Percentiles rank a stretch among this genome's conserved stretches.
phyloP scores from a whole-genome alignment of 2,113 vertebrate genomes.

The Microtus oregoni region DNA sequence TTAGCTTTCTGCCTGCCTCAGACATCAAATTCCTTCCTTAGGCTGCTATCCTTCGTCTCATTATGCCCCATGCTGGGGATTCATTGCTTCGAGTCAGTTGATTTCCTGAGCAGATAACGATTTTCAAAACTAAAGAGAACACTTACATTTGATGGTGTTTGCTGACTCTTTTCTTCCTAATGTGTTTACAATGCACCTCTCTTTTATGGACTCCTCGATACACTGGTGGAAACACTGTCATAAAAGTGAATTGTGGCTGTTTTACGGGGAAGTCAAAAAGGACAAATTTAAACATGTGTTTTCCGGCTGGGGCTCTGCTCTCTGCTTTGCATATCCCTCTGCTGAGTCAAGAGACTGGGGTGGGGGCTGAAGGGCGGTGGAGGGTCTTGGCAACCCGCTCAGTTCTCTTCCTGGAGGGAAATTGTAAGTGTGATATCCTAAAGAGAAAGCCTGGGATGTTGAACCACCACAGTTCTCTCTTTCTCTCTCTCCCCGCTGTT shows the following conservation, averaged over 20 bases:
- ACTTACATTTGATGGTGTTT: constrained; percentile 69
- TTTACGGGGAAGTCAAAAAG: constrained; percentile 69
- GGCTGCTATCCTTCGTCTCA: constrained; percentile 37
- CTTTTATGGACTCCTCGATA: constrained; percentile 75
- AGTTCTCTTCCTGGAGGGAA: neutral
- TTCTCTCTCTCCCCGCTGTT: neutral
- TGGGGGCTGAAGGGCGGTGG: neutral
- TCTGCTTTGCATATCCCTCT: neutral
- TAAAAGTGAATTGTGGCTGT: constrained; percentile 75
- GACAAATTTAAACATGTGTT: neutral
- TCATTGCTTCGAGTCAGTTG: constrained; percentile 64
- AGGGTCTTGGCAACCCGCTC: neutral
- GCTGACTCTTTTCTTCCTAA: constrained; percentile 10
- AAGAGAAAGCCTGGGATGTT: neutral
- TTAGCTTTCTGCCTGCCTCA: neutral
- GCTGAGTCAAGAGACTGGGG: neutral
- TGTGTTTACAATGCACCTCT: constrained; percentile 65
- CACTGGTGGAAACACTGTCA: constrained; percentile 65
- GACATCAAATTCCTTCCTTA: neutral
- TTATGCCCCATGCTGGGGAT: constrained; percentile 51
- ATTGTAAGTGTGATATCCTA: fast-evolving
- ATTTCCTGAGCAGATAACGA: constrained; percentile 66
- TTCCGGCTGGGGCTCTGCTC: fast-evolving
- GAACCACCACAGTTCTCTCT: neutral
- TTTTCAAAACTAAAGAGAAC: constrained; percentile 50